Evolutionary conservation across 2,113 vertebrate genomes (phyloP).

Genomic region (Solenodon paradoxus): DNA sequence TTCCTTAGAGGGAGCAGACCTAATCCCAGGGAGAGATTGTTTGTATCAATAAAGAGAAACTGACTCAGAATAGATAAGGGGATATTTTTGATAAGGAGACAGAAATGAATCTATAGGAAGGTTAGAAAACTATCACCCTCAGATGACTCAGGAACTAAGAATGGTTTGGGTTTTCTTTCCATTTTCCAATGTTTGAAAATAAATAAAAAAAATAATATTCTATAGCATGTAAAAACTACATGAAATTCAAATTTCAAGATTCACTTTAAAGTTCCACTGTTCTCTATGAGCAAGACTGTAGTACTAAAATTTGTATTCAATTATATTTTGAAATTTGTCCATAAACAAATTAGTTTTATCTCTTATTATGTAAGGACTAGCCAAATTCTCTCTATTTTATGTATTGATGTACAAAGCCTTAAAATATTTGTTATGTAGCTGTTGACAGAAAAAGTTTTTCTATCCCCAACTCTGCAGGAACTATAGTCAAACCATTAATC

Average conservation of each 20-base stretch:
- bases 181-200: neutral
- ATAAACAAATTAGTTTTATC: neutral
- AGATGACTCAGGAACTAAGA: neutral
- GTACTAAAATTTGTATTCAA: neutral
- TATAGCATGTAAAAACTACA: neutral
- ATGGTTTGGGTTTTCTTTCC: neutral
- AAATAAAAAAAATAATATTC: neutral
- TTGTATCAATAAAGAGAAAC: neutral
- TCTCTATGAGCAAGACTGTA: neutral
- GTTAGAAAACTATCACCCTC: neutral
- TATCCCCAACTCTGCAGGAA: neutral
- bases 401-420: too few relatives aligned
- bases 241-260: neutral
- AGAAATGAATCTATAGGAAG: neutral
- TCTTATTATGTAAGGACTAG: neutral
- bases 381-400: neutral
- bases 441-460: too few relatives aligned
- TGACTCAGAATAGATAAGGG: neutral
- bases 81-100: neutral
- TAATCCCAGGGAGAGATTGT: neutral
- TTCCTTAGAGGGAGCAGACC: neutral
- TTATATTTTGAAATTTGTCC: neutral
- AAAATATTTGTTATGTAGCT: too few relatives aligned
- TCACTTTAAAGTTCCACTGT: neutral
- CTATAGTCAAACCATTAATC: neutral